Percentiles rank a stretch among this genome's conserved stretches.
phyloP scores from a whole-genome alignment of 1,140 invertebrate species.

The Macrostomum lignano region DNA sequence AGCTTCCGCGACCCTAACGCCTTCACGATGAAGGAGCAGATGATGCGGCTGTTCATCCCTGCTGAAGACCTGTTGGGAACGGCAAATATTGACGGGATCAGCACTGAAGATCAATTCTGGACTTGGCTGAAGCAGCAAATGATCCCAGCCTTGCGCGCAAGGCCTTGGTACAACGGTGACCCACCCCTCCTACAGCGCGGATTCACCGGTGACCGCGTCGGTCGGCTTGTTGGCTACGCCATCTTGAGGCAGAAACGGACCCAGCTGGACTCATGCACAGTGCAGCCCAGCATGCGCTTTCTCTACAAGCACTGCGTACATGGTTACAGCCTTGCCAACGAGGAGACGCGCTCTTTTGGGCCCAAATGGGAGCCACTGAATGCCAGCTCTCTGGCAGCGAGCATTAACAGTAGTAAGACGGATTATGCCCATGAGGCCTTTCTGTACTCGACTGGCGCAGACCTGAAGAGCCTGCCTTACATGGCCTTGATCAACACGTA shows the following conservation, averaged over 20 bases:
- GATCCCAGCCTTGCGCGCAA: constrained; percentile 26
- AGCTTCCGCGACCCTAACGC: constrained; percentile 23
- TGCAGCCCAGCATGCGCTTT: no score
- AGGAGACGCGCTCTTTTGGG: no score
- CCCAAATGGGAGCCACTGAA: no score
- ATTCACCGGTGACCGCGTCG: constrained; percentile 30
- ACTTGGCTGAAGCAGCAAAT: background rate
- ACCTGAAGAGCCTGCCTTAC: no score
- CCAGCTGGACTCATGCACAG: no score
- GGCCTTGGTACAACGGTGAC: constrained; percentile 30
- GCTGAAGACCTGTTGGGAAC: background rate
- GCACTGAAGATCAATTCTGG: background rate
- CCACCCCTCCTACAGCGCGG: constrained; percentile 30
- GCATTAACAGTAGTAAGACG: no score
- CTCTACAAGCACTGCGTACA: no score
- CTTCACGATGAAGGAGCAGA: constrained; percentile 22
- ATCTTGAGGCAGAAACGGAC: constrained; percentile 30
- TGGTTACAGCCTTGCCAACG: no score
- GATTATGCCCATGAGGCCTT: no score
- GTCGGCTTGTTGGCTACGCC: constrained; percentile 32
- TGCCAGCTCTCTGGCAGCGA: no score
- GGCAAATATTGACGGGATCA: background rate
- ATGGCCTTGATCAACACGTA: no score
- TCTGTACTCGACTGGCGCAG: no score
- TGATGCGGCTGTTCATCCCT: constrained; percentile 27